Evolutionary conservation across 2,888 invertebrate genomes (phyloP).

Genomic region (Amaurobius ferox): DNA sequence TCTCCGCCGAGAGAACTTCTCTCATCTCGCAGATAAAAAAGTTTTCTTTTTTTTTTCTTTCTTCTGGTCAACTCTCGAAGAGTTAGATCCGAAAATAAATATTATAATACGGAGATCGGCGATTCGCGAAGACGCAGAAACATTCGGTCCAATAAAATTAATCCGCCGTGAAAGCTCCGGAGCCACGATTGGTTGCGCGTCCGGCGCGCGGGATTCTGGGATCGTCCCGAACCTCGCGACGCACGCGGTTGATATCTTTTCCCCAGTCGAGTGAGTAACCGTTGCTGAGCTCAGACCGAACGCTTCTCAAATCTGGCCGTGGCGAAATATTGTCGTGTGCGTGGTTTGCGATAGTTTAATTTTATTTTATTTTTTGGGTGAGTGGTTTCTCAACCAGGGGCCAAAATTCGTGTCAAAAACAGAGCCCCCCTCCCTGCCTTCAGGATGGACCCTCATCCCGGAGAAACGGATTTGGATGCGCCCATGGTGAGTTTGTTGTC

Average conservation of each 20-base stretch:
- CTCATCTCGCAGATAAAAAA: constrained; percentile 28
- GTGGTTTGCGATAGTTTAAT: neutral
- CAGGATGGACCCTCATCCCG: constrained; percentile 73
- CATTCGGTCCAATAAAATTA: constrained; percentile 64
- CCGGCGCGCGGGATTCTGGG: constrained; percentile 50
- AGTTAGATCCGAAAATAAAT: constrained; percentile 55
- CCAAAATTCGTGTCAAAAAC: constrained; percentile 75
- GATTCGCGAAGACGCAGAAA: constrained; percentile 64
- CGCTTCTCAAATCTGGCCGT: neutral
- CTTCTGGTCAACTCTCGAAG: constrained; percentile 43
- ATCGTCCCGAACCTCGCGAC: constrained; percentile 47
- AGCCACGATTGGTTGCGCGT: constrained; percentile 27
- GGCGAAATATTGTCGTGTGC: constrained; percentile 9
- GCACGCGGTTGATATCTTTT: constrained; percentile 19
- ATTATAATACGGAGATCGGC: constrained; percentile 42
- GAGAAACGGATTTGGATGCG: constrained; percentile 70
- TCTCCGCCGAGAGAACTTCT: constrained; percentile 2
- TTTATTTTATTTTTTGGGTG: constrained; percentile 37
- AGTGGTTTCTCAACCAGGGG: constrained; percentile 54
- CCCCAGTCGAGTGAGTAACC: constrained; percentile 42
- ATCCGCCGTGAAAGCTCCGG: constrained; percentile 20
- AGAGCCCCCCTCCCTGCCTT: constrained; percentile 74
- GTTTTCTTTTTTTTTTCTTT: constrained; percentile 19
- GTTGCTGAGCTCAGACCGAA: neutral
- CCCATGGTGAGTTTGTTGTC: constrained; percentile 71